phyloP scores from a whole-genome alignment of 2,888 invertebrate genomes.

The Calameuta idolon region DNA sequence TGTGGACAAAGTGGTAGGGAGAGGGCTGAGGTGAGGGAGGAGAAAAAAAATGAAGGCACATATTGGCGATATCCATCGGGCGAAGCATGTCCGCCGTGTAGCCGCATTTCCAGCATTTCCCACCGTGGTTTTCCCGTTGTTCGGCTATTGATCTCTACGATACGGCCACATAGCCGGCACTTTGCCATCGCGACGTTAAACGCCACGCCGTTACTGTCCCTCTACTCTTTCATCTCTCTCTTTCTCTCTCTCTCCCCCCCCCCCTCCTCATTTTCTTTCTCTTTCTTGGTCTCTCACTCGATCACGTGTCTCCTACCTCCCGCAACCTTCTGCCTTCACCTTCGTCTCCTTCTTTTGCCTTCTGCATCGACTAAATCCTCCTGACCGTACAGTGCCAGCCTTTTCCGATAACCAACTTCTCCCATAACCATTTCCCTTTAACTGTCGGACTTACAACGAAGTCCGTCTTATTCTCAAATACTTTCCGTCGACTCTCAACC shows the following conservation, averaged over 20 bases:
- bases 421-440: no score
- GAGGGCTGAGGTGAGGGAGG: background rate
- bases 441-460: no score
- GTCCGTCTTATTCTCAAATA: no score
- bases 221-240: conserved; percentile 12
- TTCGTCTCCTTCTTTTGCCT: background rate
- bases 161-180: conserved; percentile 27
- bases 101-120: conserved; percentile 1
- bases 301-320: conserved; percentile 16
- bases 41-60: background rate
- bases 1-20: background rate
- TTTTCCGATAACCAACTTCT: no score
- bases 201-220: conserved; percentile 23
- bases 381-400: no score
- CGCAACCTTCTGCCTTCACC: background rate
- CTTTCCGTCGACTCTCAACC: no score
- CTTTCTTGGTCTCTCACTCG: conserved; percentile 13
- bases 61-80: no score
- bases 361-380: no score
- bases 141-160: conserved; percentile 53
- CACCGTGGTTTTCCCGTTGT: conserved; percentile 38
- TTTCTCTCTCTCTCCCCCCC: conserved; percentile 14
- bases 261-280: conserved; percentile 14
- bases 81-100: no score
- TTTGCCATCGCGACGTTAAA: conserved; percentile 34